phyloP scores from a whole-genome alignment of 2,113 vertebrate species.

The Oostethus manadensis region DNA sequence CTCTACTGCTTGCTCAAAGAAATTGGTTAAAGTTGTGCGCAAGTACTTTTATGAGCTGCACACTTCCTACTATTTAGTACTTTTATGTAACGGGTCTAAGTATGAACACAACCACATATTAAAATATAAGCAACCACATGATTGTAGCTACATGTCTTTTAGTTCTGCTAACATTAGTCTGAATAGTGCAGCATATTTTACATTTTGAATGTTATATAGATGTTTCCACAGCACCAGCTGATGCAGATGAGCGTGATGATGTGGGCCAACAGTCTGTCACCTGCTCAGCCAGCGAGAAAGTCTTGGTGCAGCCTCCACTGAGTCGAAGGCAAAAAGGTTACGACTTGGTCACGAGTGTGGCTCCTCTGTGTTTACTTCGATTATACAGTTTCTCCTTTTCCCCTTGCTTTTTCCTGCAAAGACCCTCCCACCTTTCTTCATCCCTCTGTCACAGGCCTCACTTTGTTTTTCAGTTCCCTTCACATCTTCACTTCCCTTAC shows the following conservation, averaged over 20 bases:
- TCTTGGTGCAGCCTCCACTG: slow-evolving; percentile 8
- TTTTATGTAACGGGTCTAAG: too few relatives aligned
- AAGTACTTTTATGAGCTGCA: too few relatives aligned
- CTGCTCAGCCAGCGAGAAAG: slow-evolving; percentile 16
- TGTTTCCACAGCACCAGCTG: background rate
- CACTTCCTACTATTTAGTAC: too few relatives aligned
- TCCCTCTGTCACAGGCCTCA: slow-evolving; percentile 19
- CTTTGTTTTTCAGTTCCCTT: slow-evolving; percentile 20
- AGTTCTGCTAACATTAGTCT: too few relatives aligned
- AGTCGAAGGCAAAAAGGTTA: slow-evolving; percentile 22
- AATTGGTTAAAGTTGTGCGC: too few relatives aligned
- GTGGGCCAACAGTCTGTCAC: slow-evolving; percentile 17
- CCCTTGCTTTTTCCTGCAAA: slow-evolving; percentile 29
- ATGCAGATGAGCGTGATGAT: slow-evolving; percentile 24
- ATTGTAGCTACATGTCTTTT: too few relatives aligned
- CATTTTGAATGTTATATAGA: too few relatives aligned
- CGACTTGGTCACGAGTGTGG: slow-evolving; percentile 20
- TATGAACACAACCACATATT: too few relatives aligned
- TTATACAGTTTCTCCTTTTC: slow-evolving; percentile 16
- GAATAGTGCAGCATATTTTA: too few relatives aligned
- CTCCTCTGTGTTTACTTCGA: slow-evolving; percentile 13
- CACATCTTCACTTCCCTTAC: slow-evolving; percentile 27
- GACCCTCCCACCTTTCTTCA: slow-evolving; percentile 3
- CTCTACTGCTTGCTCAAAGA: too few relatives aligned
- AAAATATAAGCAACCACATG: too few relatives aligned